A percentile compares a stretch with the other conserved stretches of the same genome.
phyloP scores from a whole-genome alignment of 2,888 invertebrate species.

The Rhingia rostrata region DNA sequence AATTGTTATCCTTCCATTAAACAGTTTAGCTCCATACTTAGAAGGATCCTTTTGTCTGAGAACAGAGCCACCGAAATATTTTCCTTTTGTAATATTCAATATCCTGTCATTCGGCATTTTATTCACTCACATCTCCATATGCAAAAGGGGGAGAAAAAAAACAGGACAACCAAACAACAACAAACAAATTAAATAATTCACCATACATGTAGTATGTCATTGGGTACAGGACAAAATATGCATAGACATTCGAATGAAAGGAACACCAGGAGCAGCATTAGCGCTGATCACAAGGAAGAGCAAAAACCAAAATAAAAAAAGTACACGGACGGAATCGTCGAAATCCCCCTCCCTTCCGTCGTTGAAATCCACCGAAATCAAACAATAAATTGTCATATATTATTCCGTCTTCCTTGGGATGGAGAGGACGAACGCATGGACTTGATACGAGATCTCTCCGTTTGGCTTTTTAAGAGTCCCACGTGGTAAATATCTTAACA shows the following conservation, averaged over 20 bases:
- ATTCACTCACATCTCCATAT: slow-evolving; percentile 16
- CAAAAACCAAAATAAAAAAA: not conserved
- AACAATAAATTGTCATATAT: slow-evolving; percentile 71
- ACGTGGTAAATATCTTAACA: slow-evolving; percentile 74
- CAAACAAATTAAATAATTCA: slow-evolving; percentile 34
- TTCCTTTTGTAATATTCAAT: slow-evolving; percentile 10
- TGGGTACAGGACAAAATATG: slow-evolving; percentile 6
- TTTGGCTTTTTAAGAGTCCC: slow-evolving; percentile 69
- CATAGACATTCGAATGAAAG: not conserved
- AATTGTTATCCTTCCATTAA: slow-evolving; percentile 17
- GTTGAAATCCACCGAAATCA: slow-evolving; percentile 49
- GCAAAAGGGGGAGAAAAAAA: not conserved
- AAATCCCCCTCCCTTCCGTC: too few species aligned
- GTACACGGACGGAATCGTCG: too few species aligned
- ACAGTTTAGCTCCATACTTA: slow-evolving; percentile 3
- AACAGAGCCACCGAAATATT: not conserved
- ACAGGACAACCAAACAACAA: not conserved
- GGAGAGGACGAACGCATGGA: slow-evolving; percentile 1
- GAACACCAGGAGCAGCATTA: slow-evolving; percentile 5
- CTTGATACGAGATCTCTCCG: slow-evolving; percentile 55
- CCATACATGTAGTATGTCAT: slow-evolving; percentile 2
- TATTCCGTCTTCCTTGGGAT: slow-evolving; percentile 52
- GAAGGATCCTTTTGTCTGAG: not conserved
- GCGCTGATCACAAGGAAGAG: slow-evolving; percentile 14
- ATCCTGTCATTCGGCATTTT: slow-evolving; percentile 30